Percentiles rank a stretch among this genome's conserved stretches.
phyloP scores from a whole-genome alignment of 2,888 invertebrate genomes.

The Lysandra bellargus region DNA sequence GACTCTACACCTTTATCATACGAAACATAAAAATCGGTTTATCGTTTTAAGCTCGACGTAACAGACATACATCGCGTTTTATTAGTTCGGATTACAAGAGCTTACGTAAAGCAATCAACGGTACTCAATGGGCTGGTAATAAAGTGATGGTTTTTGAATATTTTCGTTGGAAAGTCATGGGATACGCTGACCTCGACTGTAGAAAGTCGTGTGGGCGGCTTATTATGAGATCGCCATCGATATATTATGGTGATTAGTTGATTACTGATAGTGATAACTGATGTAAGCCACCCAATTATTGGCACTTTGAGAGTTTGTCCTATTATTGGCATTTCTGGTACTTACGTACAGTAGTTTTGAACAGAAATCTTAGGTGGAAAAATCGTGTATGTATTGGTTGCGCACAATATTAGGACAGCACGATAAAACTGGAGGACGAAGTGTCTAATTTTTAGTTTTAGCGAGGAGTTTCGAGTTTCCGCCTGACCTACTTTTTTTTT shows the following conservation, averaged over 20 bases:
- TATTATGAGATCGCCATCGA: conserved; percentile 11
- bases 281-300: not conserved
- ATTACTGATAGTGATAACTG: not conserved
- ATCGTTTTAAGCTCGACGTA: not conserved
- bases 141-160: not conserved
- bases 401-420: too few species aligned
- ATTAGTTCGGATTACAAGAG: not conserved
- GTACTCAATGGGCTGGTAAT: not conserved
- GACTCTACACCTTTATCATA: not conserved
- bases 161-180: conserved; percentile 11
- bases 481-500: too few species aligned
- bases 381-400: too few species aligned
- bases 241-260: not conserved
- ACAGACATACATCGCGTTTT: not conserved
- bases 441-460: too few species aligned
- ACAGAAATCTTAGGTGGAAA: too few species aligned
- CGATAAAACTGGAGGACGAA: too few species aligned
- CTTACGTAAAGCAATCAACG: conserved; percentile 2
- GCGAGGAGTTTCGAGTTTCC: too few species aligned
- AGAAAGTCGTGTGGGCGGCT: conserved; percentile 26
- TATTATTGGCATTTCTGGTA: too few species aligned
- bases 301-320: not conserved
- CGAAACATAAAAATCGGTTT: not conserved
- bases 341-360: too few species aligned
- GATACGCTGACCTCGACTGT: conserved; percentile 29